Evolutionary conservation across 2,113 vertebrate species (phyloP).

Genomic region (Mirza zaza): DNA sequence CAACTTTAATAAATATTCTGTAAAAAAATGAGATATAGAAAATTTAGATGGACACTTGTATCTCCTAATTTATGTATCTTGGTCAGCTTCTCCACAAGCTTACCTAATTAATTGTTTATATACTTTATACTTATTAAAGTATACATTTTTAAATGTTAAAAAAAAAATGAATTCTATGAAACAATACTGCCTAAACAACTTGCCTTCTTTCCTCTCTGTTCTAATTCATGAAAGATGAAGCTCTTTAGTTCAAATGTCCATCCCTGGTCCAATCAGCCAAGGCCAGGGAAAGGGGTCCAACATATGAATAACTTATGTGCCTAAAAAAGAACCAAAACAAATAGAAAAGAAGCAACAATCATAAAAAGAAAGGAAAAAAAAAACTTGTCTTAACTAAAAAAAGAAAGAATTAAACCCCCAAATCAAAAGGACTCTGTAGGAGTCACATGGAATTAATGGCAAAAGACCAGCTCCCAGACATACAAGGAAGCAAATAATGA

Average conservation of each 20-base stretch:
- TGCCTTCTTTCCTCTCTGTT: not conserved
- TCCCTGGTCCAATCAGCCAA: not conserved
- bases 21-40: conserved; percentile 46
- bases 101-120: conserved; percentile 51
- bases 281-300: not conserved
- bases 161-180: not conserved
- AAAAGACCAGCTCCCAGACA: not conserved
- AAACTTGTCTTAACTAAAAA: not conserved
- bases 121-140: conserved; percentile 74
- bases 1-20: conserved; percentile 77
- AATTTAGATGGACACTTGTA: conserved; percentile 48
- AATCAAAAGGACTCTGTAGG: not conserved
- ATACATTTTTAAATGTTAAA: conserved; percentile 73
- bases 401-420: not conserved
- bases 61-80: conserved; percentile 56
- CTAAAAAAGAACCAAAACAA: not conserved
- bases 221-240: not conserved
- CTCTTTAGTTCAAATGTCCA: not conserved
- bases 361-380: not conserved
- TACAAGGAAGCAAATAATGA: not conserved
- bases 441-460: not conserved
- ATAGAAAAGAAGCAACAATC: not conserved
- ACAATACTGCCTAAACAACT: not conserved
- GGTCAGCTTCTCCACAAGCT: conserved; percentile 62
- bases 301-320: not conserved